Conservation (phyloP, 2,888 invertebrate genomes). For the Ceramica pisi region DNA sequence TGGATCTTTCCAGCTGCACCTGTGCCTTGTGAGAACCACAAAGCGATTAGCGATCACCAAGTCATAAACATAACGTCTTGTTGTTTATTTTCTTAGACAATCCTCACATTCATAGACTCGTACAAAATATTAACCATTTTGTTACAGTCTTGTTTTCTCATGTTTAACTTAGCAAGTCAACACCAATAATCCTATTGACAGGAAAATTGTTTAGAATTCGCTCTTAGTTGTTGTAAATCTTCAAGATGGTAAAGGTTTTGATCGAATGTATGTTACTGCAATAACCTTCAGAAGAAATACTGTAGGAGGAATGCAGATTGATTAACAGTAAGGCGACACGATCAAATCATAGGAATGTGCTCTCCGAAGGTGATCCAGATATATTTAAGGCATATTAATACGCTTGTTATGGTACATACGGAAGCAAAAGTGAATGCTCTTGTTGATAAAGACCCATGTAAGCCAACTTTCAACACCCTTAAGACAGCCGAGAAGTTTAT, state of each 20-base stretch:
- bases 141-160: conserved; percentile 25
- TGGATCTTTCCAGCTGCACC: conserved; percentile 1
- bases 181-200: conserved; percentile 1
- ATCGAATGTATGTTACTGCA: conserved; percentile 1
- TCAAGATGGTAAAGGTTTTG: conserved; percentile 14
- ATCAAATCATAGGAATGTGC: conserved; percentile 51
- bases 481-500: neutral
- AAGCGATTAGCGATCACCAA: conserved; percentile 12
- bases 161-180: conserved; percentile 1
- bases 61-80: conserved; percentile 32
- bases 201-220: conserved; percentile 2
- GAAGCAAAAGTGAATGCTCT: conserved; percentile 41
- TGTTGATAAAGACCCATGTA: conserved; percentile 3
- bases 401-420: conserved; percentile 15
- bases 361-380: conserved; percentile 44
- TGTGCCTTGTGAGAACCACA: conserved; percentile 13
- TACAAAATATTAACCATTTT: conserved; percentile 24
- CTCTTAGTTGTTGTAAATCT: conserved; percentile 5
- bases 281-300: conserved; percentile 34
- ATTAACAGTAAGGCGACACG: conserved; percentile 45
- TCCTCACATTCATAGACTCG: conserved; percentile 22
- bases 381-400: conserved; percentile 10
- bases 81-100: conserved; percentile 40
- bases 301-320: conserved; percentile 40
- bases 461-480: neutral